Evolutionary conservation across 2,888 invertebrate genomes (phyloP).

Genomic region (Drosophila engyochracea): DNA sequence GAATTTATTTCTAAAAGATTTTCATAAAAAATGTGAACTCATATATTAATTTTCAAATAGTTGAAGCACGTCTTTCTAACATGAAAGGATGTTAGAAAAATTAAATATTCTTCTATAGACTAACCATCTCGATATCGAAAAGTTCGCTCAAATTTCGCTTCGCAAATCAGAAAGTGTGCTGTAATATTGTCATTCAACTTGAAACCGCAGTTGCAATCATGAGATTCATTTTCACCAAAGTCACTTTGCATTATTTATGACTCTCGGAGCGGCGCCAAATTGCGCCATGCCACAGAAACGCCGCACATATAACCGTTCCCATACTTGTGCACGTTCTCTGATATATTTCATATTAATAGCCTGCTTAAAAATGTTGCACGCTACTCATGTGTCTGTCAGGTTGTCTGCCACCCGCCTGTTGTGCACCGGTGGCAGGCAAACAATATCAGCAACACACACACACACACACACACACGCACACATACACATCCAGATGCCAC

Average conservation of each 20-base stretch:
- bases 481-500: constrained; percentile 27
- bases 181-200: constrained; percentile 23
- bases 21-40: neutral
- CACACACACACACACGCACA: constrained; percentile 28
- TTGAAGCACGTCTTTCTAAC: neutral
- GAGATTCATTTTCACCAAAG: constrained; percentile 54
- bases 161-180: constrained; percentile 9
- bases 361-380: constrained; percentile 70
- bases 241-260: constrained; percentile 69
- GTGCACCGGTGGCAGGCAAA: constrained; percentile 42
- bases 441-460: constrained; percentile 40
- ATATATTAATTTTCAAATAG: neutral
- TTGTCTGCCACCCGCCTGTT: constrained; percentile 37
- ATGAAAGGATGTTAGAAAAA: neutral
- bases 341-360: constrained; percentile 74
- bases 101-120: neutral
- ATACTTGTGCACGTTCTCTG: constrained; percentile 22
- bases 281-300: constrained; percentile 34
- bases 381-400: constrained; percentile 38
- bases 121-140: neutral
- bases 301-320: neutral
- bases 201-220: constrained; percentile 55
- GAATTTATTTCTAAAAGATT: neutral
- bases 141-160: neutral
- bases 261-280: constrained; percentile 39